Evolutionary conservation across 2,888 invertebrate genomes (phyloP).

Genomic region (Machimus atricapillus): DNA sequence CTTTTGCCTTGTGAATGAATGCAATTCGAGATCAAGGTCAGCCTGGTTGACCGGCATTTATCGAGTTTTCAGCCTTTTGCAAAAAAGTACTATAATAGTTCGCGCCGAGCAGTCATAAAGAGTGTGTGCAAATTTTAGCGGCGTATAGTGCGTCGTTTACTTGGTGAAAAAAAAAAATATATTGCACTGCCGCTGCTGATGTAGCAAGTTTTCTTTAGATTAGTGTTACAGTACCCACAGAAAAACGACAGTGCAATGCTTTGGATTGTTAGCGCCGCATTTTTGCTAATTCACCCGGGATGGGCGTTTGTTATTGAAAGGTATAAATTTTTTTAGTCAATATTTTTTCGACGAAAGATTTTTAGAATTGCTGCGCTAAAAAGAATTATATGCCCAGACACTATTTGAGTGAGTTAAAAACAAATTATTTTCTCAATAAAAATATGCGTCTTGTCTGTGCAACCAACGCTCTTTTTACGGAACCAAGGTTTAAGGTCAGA

Average conservation of each 20-base stretch:
- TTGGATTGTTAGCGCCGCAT: background rate
- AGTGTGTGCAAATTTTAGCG: background rate
- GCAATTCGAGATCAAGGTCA: conserved; percentile 12
- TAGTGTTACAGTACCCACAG: background rate
- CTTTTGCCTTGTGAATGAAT: background rate
- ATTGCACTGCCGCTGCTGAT: background rate
- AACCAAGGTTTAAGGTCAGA: background rate
- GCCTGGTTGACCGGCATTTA: background rate
- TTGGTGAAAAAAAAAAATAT: background rate
- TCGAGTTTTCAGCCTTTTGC: background rate
- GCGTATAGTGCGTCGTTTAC: background rate
- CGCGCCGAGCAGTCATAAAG: background rate
- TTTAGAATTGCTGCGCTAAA: background rate
- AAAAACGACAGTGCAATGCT: background rate
- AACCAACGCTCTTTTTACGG: background rate
- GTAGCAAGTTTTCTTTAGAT: background rate
- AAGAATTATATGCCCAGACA: background rate
- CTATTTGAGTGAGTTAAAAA: background rate
- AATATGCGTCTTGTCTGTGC: background rate
- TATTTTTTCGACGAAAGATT: background rate
- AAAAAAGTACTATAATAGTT: background rate
- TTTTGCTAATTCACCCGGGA: background rate
- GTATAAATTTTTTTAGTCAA: background rate
- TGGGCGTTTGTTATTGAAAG: background rate
- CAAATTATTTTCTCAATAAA: background rate